A percentile compares a stretch with the other conserved stretches of the same genome.
Conservation (phyloP, 2,888 invertebrate species). For the Isoperla grammatica region DNA sequence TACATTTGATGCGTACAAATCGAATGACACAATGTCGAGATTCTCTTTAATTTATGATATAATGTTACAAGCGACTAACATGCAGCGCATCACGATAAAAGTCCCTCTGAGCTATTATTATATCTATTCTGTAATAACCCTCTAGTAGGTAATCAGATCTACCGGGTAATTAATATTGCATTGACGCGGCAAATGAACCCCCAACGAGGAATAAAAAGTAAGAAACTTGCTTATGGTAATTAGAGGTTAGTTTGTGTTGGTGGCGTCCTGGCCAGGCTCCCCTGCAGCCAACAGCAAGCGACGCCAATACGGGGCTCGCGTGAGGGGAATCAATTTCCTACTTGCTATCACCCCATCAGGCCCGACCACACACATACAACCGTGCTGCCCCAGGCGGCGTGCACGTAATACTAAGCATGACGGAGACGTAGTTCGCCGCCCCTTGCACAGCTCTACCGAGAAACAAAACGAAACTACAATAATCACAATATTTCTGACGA, state of each 20-base stretch:
- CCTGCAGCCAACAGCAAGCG: background rate
- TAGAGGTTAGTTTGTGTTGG: slow-evolving; percentile 1
- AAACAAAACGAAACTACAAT: background rate
- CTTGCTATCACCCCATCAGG: slow-evolving; percentile 4
- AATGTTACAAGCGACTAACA: no score
- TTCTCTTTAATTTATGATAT: no score
- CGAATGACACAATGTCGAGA: no score
- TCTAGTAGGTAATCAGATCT: no score
- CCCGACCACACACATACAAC: slow-evolving; percentile 4
- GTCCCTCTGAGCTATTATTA: no score
- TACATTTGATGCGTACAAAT: no score
- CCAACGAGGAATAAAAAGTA: no score
- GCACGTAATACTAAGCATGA: slow-evolving; percentile 5
- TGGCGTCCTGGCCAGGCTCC: background rate
- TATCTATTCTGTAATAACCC: no score
- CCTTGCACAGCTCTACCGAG: background rate
- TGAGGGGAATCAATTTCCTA: slow-evolving; percentile 17
- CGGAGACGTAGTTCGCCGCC: no score
- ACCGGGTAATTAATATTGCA: no score
- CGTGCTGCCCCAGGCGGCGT: slow-evolving; percentile 4
- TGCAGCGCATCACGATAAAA: no score
- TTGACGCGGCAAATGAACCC: no score
- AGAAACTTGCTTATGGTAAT: slow-evolving; percentile 13
- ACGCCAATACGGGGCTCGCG: slow-evolving; percentile 1
- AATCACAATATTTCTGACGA: background rate